Percentiles rank a stretch among this genome's conserved stretches.
These are phyloP conservation scores for Hypomecis atomaria DNA, from an alignment of 2,888 invertebrate genomes.

Conservation along the genomic window DNA sequence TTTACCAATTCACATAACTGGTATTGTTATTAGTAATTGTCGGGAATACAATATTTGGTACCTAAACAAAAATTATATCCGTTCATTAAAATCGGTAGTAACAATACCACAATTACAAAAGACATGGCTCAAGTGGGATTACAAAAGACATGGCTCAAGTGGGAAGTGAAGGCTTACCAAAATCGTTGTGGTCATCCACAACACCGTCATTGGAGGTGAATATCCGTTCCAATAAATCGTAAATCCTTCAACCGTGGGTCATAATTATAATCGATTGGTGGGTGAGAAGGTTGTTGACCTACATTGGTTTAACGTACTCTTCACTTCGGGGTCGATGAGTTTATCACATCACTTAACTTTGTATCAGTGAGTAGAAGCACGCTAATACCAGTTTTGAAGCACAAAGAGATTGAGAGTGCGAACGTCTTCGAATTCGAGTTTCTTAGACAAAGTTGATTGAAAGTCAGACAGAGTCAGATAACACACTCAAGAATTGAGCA, in stretches of 20 bases:
- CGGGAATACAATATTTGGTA: no score
- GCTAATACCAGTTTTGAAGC: constrained; percentile 8
- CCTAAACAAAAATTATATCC: no score
- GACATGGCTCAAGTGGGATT: neutral
- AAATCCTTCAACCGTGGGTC: constrained; percentile 24
- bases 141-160: neutral
- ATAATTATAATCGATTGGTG: constrained; percentile 17
- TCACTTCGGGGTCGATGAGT: constrained; percentile 34
- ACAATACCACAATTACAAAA: neutral
- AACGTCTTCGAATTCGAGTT: constrained; percentile 9
- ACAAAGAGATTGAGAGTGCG: constrained; percentile 17
- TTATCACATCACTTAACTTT: constrained; percentile 1
- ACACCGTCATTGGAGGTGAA: constrained; percentile 26
- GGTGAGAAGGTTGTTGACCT: constrained; percentile 37
- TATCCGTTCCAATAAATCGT: constrained; percentile 28
- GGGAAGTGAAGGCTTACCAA: constrained; percentile 11
- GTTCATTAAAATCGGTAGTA: neutral
- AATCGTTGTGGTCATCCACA: constrained; percentile 31
- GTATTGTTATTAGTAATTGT: no score
- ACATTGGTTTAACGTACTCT: constrained; percentile 25
- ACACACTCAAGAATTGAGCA: constrained; percentile 19
- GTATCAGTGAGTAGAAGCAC: neutral
- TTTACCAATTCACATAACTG: constrained; percentile 4
- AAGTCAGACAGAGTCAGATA: constrained; percentile 23
- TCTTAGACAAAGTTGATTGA: constrained; percentile 18